Evolutionary conservation across 2,888 invertebrate genomes (phyloP).

Genomic region (Julus scandinavius): DNA sequence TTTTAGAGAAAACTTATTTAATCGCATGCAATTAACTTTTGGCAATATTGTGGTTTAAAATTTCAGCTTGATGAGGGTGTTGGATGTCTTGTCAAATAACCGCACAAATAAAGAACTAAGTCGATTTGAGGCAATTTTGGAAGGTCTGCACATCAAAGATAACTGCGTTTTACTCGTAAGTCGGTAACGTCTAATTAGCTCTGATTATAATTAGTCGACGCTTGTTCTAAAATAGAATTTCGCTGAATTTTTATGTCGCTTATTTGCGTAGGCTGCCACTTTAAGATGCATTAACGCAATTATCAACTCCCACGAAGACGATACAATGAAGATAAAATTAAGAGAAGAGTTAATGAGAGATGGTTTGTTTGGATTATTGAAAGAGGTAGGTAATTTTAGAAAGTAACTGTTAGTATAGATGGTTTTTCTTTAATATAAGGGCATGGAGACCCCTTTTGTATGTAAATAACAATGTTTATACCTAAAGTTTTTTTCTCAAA

Average conservation of each 20-base stretch:
- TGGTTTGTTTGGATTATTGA: constrained; percentile 1
- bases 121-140: not conserved
- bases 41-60: no score
- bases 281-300: constrained; percentile 1
- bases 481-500: no score
- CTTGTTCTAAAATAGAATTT: not conserved
- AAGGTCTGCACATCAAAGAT: constrained; percentile 12
- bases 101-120: not conserved
- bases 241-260: not conserved
- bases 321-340: not conserved
- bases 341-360: not conserved
- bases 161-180: not conserved
- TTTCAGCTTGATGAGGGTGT: constrained; percentile 27
- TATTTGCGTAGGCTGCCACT: not conserved
- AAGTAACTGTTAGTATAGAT: no score
- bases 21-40: no score
- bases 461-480: no score
- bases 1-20: no score
- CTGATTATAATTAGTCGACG: not conserved
- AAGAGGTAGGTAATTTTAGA: not conserved
- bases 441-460: no score
- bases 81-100: constrained; percentile 3
- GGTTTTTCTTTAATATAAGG: not conserved
- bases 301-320: not conserved
- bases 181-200: not conserved